Base-by-base conservation (phyloP, 2,113 vertebrate genomes). In the Otolemur garnettii region DNA sequence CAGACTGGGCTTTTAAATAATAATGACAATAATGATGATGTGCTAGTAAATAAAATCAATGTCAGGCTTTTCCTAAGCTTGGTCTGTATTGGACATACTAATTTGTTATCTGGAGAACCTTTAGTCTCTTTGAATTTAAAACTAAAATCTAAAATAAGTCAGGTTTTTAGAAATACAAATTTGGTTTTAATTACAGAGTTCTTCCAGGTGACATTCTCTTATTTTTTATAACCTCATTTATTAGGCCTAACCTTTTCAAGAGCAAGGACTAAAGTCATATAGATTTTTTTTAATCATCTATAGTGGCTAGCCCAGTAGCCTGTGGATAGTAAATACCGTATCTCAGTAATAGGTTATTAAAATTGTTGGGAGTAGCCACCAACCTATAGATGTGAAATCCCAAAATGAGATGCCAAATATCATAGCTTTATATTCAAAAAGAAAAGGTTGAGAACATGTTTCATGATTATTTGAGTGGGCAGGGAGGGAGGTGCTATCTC, bases 141-240 rank as follows among this genome's bases (percentile, higher is more conserved):
- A 84, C 50, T 90, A 12, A 91, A 93, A 90, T 80, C 33, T 95
- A 89, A 91, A 89, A 10, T 81, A 87, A 87, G 35, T 66, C n/a
- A 42, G 24, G 18, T 77, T 88, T 19, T 85, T 64, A 84, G 45
- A 45, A 45, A 45, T 0, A 11, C 22, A 81, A 87, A 53, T 72
- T 71, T 69, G 15, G 4, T 60, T 92, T 87, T 93, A 82, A 74
- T 50, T 88, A 19, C n/a, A 60, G 33, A 72, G 15, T 60, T 87
- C 60, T 78, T 72, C 79, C 53, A 91, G 17, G 28, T 81, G 21
- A n/a, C 50, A n/a, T 69, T 38, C 33, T 19, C 38, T 8, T 42
- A 69, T 74, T 53, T 84, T 57, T 57, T 55, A 42, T 24, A 50
- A 75, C 22, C 28, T 85, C 22, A 50, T 68, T 12, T 68, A 13